phyloP scores from a whole-genome alignment of 2,797 vertebrate genomes.

The Xiphophorus birchmanni region DNA sequence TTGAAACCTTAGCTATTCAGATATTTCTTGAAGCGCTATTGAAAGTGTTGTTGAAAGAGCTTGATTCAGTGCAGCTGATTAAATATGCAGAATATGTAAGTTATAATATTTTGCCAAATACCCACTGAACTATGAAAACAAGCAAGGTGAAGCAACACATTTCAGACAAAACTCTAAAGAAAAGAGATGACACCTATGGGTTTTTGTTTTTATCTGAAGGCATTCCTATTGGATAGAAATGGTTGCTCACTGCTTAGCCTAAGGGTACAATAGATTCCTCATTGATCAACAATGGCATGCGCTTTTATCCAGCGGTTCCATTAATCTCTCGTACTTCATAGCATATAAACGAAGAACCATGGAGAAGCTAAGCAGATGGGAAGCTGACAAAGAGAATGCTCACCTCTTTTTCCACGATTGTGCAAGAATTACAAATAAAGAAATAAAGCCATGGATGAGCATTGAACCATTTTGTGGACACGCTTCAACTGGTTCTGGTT shows the following conservation, averaged over 20 bases:
- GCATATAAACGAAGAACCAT: background rate
- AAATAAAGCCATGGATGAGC: too few relatives aligned
- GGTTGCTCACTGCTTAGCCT: background rate
- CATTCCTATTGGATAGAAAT: background rate
- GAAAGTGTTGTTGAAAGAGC: too few relatives aligned
- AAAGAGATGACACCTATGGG: background rate
- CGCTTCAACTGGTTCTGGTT: background rate
- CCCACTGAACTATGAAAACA: background rate
- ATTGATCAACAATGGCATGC: background rate
- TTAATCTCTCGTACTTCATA: background rate
- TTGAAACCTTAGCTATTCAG: background rate
- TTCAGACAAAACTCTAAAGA: background rate
- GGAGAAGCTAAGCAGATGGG: background rate
- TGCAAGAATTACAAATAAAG: background rate
- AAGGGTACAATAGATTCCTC: background rate
- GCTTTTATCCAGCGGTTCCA: background rate
- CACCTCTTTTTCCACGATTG: background rate
- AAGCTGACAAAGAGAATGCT: background rate
- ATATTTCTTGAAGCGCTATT: background rate
- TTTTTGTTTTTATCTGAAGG: background rate
- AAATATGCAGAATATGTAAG: background rate
- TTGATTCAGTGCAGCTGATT: background rate
- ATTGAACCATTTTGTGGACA: background rate
- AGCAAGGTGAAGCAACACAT: background rate
- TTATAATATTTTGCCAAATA: background rate